A percentile compares a stretch with the other conserved stretches of the same genome.
Evolutionary conservation across 2,888 invertebrate species (phyloP).

Genomic region (Drosophila mimica): DNA sequence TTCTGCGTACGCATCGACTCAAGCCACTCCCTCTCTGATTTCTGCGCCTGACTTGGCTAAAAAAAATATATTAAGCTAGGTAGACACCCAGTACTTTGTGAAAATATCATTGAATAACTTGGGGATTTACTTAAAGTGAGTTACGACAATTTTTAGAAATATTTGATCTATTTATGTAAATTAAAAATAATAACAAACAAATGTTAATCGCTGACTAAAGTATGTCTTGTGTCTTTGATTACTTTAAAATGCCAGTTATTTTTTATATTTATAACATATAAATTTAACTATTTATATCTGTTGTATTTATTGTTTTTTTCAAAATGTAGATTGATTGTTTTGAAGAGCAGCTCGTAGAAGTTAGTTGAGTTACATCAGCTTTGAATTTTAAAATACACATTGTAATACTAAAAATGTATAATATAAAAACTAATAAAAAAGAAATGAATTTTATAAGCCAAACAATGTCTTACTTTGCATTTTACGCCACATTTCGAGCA

Average conservation of each 20-base stretch:
- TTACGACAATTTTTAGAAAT: not conserved
- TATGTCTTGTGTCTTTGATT: not conserved
- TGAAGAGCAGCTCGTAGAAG: not conserved
- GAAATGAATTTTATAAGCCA: not conserved
- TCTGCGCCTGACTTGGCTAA: slow-evolving; percentile 46
- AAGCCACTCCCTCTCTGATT: slow-evolving; percentile 48
- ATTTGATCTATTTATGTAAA: not conserved
- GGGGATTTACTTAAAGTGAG: not conserved
- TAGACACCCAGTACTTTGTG: not conserved
- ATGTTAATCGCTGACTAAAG: not conserved
- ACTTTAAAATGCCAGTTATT: not conserved
- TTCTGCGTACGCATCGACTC: slow-evolving; percentile 43
- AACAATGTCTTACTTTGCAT: not conserved
- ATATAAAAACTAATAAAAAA: not conserved
- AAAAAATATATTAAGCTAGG: slow-evolving; percentile 49
- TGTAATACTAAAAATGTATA: not conserved
- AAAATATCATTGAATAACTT: not conserved
- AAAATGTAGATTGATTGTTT: not conserved
- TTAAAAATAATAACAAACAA: not conserved
- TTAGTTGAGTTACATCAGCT: not conserved
- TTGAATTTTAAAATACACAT: not conserved
- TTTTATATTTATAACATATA: not conserved
- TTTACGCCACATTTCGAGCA: not conserved
- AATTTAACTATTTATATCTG: not conserved
- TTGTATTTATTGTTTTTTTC: not conserved